Base-by-base conservation (phyloP, 2,113 vertebrate genomes). In the Nanger granti region DNA sequence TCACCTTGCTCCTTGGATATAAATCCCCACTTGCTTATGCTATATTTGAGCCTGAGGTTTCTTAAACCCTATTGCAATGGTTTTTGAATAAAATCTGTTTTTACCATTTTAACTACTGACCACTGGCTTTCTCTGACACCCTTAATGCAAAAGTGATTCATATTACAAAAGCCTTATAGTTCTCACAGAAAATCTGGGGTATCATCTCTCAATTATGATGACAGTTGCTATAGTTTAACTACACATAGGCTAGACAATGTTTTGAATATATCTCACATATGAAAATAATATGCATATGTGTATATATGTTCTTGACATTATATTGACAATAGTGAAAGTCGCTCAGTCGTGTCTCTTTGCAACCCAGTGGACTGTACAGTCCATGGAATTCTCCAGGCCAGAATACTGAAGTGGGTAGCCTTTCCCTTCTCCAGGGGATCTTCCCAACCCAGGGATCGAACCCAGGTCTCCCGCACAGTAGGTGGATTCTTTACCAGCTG, bases 181-280 rank as follows among this genome's bases (percentile, higher is more conserved):
- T 18, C 28, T 82, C 87, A 84, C 9, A 47, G 4, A 28, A 91
- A 95, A 82, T 11, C 3, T 44, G 31, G 18, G 28, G 15, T 86
- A 47, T 7, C 20, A 41, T 60, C 57, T 91, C 47, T 79, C 87
- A 97, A 44, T 37, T 91, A 31, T 54, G 10, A 79, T 73, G 13
- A 90, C 10, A 92, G 59, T 8, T 66, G 24, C 59, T 95, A 91
- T 1, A 59, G 17, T 95, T 95, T 80, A 57, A 96, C 26, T 84
- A 69, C 13, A 89, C 7, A 82, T 14, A 86, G 7, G 8, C 44
- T 59, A 80, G 3, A 44, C 13, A 85, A 59, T 86, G 49, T 62
- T 96, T 96, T 54, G 89, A 96, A 87, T 62, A 89, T 69, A 85
- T 85, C 24, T 55, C 15, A 64, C 22, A 79, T 86, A 94, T 52